Conservation (phyloP, 2,888 invertebrate genomes). For the Lottia scabra region DNA sequence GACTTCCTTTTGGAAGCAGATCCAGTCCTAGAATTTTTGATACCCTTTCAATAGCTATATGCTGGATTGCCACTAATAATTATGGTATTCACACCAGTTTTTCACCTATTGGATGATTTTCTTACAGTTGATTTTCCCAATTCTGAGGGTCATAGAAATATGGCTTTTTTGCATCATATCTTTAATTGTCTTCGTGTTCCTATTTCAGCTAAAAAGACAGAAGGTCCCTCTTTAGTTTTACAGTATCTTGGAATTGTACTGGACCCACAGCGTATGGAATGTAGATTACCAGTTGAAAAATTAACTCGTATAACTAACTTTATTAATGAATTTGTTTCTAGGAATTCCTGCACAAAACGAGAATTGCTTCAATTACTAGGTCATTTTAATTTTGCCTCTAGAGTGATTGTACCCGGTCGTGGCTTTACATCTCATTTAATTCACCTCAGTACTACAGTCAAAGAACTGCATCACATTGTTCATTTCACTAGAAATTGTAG, state of each 20-base stretch:
- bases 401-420: conserved; percentile 24
- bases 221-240: conserved; percentile 10
- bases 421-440: conserved; percentile 29
- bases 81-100: conserved; percentile 10
- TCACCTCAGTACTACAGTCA: conserved; percentile 17
- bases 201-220: too few relatives aligned
- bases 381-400: too few relatives aligned
- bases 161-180: neutral
- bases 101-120: conserved; percentile 24
- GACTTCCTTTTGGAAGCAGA: too few relatives aligned
- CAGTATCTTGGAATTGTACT: conserved; percentile 10
- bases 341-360: conserved; percentile 13
- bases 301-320: conserved; percentile 7
- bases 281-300: conserved; percentile 17
- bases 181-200: conserved; percentile 17
- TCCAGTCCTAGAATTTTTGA: too few relatives aligned
- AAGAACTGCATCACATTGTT: conserved; percentile 20
- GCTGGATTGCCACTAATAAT: too few relatives aligned
- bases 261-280: conserved; percentile 7
- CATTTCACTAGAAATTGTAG: conserved; percentile 20
- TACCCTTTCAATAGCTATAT: too few relatives aligned
- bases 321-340: neutral
- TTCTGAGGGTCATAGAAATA: conserved; percentile 2
- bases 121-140: conserved; percentile 16
- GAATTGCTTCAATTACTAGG: conserved; percentile 25